phyloP scores from a whole-genome alignment of 2,888 invertebrate species.

The Sacculina carcini region DNA sequence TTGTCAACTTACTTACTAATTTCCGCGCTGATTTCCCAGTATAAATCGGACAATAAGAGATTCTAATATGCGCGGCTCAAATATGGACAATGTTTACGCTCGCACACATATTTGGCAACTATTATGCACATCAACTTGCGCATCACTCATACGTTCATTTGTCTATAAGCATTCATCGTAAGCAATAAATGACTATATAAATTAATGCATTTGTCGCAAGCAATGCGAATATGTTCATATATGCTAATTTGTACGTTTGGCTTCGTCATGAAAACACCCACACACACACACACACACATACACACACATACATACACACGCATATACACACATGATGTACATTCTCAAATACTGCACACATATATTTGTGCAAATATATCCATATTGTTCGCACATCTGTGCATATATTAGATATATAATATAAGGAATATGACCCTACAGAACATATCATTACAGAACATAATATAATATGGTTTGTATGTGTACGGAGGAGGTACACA shows the following conservation, averaged over 20 bases:
- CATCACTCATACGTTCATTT: not conserved
- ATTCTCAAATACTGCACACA: conserved; percentile 4
- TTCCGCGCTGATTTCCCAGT: too few species aligned
- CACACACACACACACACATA: not conserved
- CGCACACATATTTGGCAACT: not conserved
- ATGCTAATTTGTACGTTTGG: not conserved
- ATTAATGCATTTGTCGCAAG: not conserved
- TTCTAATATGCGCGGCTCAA: too few species aligned
- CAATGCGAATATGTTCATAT: conserved; percentile 2
- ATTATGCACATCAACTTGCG: not conserved
- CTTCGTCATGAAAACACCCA: too few species aligned
- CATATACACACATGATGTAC: too few species aligned
- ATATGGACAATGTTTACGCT: not conserved
- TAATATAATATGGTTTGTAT: too few species aligned
- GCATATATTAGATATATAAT: conserved; percentile 6
- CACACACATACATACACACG: not conserved
- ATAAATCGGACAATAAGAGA: too few species aligned
- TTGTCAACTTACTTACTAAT: too few species aligned
- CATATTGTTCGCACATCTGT: conserved; percentile 13
- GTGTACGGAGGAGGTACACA: too few species aligned
- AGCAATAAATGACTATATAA: not conserved
- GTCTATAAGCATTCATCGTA: not conserved
- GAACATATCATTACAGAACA: too few species aligned
- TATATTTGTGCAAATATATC: conserved; percentile 11
- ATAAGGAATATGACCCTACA: too few species aligned